Percentiles rank a stretch among this genome's conserved stretches.
These are phyloP conservation scores for Toxonevra muliebris DNA, from an alignment of 2,888 invertebrate genomes.

Conservation along the genomic window DNA sequence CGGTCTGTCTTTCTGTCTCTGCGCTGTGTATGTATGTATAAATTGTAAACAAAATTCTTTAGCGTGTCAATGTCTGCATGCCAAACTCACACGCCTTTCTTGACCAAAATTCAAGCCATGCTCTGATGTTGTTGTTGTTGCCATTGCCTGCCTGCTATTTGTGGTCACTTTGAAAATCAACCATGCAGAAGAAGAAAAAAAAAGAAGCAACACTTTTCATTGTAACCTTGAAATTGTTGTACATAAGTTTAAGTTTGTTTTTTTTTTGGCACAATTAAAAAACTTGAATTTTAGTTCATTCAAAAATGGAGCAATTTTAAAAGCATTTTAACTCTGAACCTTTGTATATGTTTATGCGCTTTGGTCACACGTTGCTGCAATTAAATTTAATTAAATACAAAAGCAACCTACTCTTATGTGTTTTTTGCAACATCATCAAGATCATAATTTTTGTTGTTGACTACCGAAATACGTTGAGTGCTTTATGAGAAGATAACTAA, in stretches of 20 bases:
- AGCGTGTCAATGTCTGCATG: constrained; percentile 17
- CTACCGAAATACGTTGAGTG: too few species aligned
- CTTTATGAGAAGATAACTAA: too few species aligned
- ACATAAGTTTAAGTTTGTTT: not conserved
- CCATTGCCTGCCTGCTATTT: constrained; percentile 2
- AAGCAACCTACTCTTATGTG: too few species aligned
- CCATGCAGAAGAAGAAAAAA: not conserved
- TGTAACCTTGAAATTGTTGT: not conserved
- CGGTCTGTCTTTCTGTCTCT: not conserved
- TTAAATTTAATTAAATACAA: not conserved
- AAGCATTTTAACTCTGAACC: not conserved
- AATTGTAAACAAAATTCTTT: constrained; percentile 14
- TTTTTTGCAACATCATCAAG: too few species aligned
- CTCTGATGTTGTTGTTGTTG: constrained; percentile 5
- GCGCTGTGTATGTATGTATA: too few species aligned
- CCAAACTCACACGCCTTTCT: not conserved
- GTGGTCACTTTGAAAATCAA: not conserved
- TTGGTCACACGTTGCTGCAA: not conserved
- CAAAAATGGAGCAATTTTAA: constrained; percentile 7
- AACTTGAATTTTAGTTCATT: constrained; percentile 14
- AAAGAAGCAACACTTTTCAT: not conserved
- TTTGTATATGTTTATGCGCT: not conserved
- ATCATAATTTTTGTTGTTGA: too few species aligned
- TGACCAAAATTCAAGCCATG: not conserved
- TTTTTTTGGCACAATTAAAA: not conserved